A percentile compares a stretch with the other conserved stretches of the same genome.
These are phyloP conservation scores for Drosophila biarmipes DNA, from an alignment of 1,140 invertebrate species.

Conservation along the genomic window DNA sequence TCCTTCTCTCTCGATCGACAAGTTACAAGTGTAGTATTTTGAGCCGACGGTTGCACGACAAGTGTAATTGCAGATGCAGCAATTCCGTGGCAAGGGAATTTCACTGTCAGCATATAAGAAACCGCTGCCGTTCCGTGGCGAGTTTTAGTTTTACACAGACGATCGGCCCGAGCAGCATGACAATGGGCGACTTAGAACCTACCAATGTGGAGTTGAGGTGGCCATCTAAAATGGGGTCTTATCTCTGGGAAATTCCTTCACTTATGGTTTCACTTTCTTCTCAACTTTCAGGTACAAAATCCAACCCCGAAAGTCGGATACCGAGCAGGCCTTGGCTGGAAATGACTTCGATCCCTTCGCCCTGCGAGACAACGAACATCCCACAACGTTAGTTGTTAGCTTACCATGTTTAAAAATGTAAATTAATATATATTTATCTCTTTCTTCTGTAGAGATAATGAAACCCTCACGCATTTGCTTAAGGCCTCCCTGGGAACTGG, in stretches of 20 bases:
- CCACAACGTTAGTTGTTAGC: conserved; percentile 90
- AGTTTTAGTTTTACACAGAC: conserved; percentile 60
- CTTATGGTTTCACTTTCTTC: background rate
- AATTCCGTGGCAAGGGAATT: conserved; percentile 69
- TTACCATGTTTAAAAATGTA: background rate
- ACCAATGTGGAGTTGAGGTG: conserved; percentile 64
- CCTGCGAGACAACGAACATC: conserved; percentile 89
- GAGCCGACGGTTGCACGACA: conserved; percentile 29
- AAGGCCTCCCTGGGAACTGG: conserved; percentile 96
- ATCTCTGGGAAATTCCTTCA: background rate
- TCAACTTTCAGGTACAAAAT: conserved; percentile 87
- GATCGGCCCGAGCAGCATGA: conserved; percentile 24
- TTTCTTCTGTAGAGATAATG: conserved; percentile 88
- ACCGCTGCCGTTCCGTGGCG: conserved; percentile 35
- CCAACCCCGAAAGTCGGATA: conserved; percentile 84
- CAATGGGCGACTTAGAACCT: conserved; percentile 48
- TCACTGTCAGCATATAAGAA: conserved; percentile 76
- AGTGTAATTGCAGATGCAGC: conserved; percentile 79
- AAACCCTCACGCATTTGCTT: conserved; percentile 93
- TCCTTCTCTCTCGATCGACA: conserved; percentile 13
- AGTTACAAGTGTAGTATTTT: conserved; percentile 58
- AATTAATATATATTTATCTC: background rate
- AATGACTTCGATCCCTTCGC: conserved; percentile 90
- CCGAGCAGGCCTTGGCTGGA: conserved; percentile 85
- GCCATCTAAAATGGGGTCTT: background rate